Conservation (phyloP, 2,797 vertebrate genomes). For the Martes flavigula region DNA sequence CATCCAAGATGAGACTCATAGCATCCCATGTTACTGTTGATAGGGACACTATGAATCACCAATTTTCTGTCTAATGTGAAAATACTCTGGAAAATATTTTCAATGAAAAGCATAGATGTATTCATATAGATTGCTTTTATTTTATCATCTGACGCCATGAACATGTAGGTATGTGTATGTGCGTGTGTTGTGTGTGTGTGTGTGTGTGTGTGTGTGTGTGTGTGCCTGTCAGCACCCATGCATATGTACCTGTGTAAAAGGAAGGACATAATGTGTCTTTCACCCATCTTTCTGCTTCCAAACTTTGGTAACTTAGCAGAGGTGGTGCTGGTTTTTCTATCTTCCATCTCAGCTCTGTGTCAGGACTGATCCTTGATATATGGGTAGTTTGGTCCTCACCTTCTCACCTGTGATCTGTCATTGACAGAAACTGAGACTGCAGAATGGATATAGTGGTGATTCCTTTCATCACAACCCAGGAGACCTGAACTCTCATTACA, state of each 20-base stretch:
- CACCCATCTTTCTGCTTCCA: neutral
- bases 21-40: neutral
- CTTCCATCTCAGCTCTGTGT: neutral
- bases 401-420: neutral
- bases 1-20: neutral
- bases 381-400: no score
- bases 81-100: neutral
- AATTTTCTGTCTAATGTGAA: neutral
- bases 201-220: neutral
- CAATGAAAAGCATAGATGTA: neutral
- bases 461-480: neutral
- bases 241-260: neutral
- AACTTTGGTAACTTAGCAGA: neutral
- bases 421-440: neutral
- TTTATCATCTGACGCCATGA: neutral
- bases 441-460: neutral
- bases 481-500: neutral
- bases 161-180: neutral
- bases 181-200: fast-evolving
- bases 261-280: neutral
- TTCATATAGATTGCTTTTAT: neutral
- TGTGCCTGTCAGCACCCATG: no score
- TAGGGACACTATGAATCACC: neutral
- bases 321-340: no score
- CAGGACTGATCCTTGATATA: neutral